These are phyloP conservation scores for Aeoliscus strigatus DNA, from an alignment of 2,797 vertebrate species.

Conservation along the genomic window DNA sequence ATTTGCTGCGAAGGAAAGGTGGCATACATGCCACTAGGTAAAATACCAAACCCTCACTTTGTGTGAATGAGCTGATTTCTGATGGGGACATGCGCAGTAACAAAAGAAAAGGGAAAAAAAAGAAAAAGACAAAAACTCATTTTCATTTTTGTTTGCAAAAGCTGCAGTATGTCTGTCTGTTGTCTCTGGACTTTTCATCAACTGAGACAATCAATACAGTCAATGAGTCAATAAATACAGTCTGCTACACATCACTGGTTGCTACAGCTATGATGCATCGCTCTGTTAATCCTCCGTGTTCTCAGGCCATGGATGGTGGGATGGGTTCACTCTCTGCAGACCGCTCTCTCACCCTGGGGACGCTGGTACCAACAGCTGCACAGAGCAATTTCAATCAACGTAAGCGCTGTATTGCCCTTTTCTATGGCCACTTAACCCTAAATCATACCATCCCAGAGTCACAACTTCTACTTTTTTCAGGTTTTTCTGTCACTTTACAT, in stretches of 20 bases:
- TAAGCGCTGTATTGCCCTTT: constrained; percentile 71
- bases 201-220: constrained; percentile 77
- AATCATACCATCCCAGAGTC: constrained; percentile 60
- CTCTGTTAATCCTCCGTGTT: constrained; percentile 63
- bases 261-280: constrained; percentile 65
- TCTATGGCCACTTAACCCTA: constrained; percentile 61
- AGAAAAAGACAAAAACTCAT: constrained; percentile 30
- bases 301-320: constrained; percentile 50
- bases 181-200: constrained; percentile 72
- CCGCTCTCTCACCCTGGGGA: constrained; percentile 69
- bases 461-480: constrained; percentile 67
- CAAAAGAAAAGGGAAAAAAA: constrained; percentile 47
- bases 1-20: constrained; percentile 58
- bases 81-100: constrained; percentile 47
- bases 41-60: constrained; percentile 55
- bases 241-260: constrained; percentile 63
- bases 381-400: constrained; percentile 78
- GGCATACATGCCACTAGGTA: constrained; percentile 51
- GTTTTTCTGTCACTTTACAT: constrained; percentile 33
- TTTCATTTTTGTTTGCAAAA: constrained; percentile 28
- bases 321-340: constrained; percentile 59
- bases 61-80: constrained; percentile 50
- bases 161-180: constrained; percentile 49
- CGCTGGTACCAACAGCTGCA: constrained; percentile 68
- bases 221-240: constrained; percentile 77